Conservation (phyloP, 2,888 invertebrate species). For the Tenodera sinensis region DNA sequence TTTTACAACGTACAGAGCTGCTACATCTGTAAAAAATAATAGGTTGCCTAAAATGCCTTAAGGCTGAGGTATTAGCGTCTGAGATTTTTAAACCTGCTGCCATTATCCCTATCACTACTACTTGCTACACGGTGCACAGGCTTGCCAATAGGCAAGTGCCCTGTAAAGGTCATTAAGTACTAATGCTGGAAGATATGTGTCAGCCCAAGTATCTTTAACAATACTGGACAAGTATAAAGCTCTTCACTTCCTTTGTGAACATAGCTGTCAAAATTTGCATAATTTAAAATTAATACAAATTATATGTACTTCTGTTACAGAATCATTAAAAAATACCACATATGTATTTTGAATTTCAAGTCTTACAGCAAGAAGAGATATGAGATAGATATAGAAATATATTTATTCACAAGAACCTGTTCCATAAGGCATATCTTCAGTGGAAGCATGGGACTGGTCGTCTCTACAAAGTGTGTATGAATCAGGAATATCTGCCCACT, state of each 20-base stretch:
- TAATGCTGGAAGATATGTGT: not conserved
- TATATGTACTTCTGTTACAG: not conserved
- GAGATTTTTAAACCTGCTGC: no score
- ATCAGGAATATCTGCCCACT: constrained; percentile 62
- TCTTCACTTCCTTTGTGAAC: not conserved
- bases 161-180: no score
- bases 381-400: not conserved
- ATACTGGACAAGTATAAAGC: not conserved
- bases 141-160: no score
- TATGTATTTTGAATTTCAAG: not conserved
- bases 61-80: no score
- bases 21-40: no score
- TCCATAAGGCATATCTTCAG: constrained; percentile 33
- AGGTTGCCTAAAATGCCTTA: no score
- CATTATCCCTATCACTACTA: no score
- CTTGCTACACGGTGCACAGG: no score
- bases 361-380: not conserved
- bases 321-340: not conserved
- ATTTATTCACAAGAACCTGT: constrained; percentile 31
- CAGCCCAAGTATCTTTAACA: not conserved
- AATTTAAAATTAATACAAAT: not conserved
- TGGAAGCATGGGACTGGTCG: constrained; percentile 31
- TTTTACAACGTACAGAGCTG: no score
- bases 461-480: constrained; percentile 28
- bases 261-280: not conserved